phyloP scores from a whole-genome alignment of 2,888 invertebrate species.

The Tryphoninae sp. region DNA sequence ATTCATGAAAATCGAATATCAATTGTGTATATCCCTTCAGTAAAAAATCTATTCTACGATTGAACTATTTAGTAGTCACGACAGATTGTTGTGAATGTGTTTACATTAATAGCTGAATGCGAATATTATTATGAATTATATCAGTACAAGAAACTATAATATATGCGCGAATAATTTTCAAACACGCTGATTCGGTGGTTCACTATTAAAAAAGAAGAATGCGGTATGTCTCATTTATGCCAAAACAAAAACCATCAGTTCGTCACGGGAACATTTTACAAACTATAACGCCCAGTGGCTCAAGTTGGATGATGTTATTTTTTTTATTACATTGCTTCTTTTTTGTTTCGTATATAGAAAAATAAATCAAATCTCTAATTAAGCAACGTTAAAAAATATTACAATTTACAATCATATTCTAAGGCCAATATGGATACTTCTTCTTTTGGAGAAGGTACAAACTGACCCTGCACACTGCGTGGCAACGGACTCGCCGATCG shows the following conservation, averaged over 20 bases:
- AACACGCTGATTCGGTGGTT: slow-evolving; percentile 55
- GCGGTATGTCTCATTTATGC: slow-evolving; percentile 28
- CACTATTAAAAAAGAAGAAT: not conserved
- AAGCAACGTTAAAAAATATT: slow-evolving; percentile 53
- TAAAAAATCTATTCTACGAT: slow-evolving; percentile 63
- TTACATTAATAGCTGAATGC: slow-evolving; percentile 52
- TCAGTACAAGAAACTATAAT: slow-evolving; percentile 47
- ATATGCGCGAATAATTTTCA: slow-evolving; percentile 44
- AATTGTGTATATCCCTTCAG: slow-evolving; percentile 53
- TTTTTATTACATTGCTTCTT: slow-evolving; percentile 9
- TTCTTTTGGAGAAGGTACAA: slow-evolving; percentile 24
- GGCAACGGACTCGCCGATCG: slow-evolving; percentile 11
- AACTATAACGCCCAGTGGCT: slow-evolving; percentile 45
- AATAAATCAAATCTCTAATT: slow-evolving; percentile 57
- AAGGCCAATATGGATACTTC: slow-evolving; percentile 61
- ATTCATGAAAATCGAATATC: slow-evolving; percentile 57
- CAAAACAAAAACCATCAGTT: slow-evolving; percentile 26
- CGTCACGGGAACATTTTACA: slow-evolving; percentile 33
- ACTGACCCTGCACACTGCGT: slow-evolving; percentile 10
- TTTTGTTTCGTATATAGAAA: slow-evolving; percentile 37
- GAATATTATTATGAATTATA: slow-evolving; percentile 50
- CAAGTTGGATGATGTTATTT: slow-evolving; percentile 43
- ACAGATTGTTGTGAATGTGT: slow-evolving; percentile 37
- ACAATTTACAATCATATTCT: slow-evolving; percentile 59
- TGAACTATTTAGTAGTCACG: slow-evolving; percentile 42